Evolutionary conservation across 2,888 invertebrate species (phyloP).

Genomic region (Euphydryas editha): DNA sequence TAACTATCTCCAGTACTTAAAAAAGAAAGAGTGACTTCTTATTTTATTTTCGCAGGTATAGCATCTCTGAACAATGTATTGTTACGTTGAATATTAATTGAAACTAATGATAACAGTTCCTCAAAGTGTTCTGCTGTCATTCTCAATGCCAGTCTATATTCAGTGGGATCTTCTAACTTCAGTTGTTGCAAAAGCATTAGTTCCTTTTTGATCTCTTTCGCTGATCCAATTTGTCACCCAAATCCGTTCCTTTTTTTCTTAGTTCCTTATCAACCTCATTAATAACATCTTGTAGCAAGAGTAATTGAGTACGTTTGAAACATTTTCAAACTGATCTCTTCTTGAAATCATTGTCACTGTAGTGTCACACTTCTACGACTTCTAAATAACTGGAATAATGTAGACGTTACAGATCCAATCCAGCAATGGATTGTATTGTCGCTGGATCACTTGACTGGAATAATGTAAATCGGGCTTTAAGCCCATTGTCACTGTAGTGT

Average conservation of each 20-base stretch:
- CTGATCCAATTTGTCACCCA: conserved; percentile 34
- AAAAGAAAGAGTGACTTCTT: conserved; percentile 50
- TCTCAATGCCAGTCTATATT: conserved; percentile 34
- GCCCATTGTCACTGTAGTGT: no score
- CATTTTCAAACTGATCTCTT: no score
- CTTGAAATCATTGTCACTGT: no score
- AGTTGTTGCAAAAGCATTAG: conserved; percentile 14
- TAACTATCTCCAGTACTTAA: conserved; percentile 49
- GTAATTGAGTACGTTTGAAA: no score
- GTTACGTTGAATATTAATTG: conserved; percentile 21
- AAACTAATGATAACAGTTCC: conserved; percentile 30
- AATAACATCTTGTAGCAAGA: no score
- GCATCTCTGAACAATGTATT: conserved; percentile 43
- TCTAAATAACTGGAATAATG: no score
- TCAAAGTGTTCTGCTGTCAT: conserved; percentile 38
- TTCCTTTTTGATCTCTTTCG: conserved; percentile 21
- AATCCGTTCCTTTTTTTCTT: conserved; percentile 21
- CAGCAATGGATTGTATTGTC: no score
- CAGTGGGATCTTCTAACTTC: conserved; percentile 30
- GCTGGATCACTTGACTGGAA: no score
- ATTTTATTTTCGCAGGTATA: conserved; percentile 49
- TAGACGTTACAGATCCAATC: no score
- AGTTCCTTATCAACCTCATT: no score
- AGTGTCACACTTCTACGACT: no score
- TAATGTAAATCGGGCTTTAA: background rate